Percentiles rank a stretch among this genome's conserved stretches.
These are phyloP conservation scores for Gymnothorax javanicus DNA, from an alignment of 2,797 vertebrate species.

Conservation along the genomic window DNA sequence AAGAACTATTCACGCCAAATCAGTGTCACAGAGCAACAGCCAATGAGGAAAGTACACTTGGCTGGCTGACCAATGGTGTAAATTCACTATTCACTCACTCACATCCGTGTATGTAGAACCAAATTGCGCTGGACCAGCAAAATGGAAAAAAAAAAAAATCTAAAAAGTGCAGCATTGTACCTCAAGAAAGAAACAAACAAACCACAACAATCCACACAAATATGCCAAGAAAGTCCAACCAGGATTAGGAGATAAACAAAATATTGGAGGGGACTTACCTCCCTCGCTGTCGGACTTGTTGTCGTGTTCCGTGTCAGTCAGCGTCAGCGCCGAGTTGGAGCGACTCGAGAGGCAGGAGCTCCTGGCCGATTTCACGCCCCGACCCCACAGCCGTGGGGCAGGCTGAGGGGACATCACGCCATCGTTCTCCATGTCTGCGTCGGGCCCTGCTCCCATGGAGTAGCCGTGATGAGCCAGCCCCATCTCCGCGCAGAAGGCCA, in stretches of 20 bases:
- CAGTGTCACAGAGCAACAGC: too few relatives aligned
- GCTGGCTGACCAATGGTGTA: too few relatives aligned
- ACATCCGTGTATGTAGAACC: too few relatives aligned
- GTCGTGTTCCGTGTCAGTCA: constrained; percentile 96
- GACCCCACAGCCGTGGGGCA: constrained; percentile 92
- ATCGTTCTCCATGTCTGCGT: constrained; percentile 85
- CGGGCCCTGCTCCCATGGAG: constrained; percentile 83
- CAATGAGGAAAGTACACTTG: too few relatives aligned
- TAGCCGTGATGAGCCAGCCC: constrained; percentile 93
- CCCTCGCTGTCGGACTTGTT: constrained; percentile 96
- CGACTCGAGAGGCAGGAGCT: constrained; percentile 94
- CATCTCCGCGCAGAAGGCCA: constrained; percentile 94
- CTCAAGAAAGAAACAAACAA: too few relatives aligned
- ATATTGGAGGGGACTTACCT: constrained; percentile 78
- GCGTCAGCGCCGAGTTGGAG: constrained; percentile 95
- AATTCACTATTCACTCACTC: too few relatives aligned
- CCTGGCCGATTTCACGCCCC: constrained; percentile 88
- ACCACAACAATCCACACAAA: constrained; percentile 18
- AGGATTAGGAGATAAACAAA: constrained; percentile 21
- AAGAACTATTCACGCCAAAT: too few relatives aligned
- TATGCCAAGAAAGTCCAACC: constrained; percentile 9
- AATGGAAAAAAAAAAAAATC: too few relatives aligned
- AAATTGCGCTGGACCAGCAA: too few relatives aligned
- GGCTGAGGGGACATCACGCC: constrained; percentile 92
- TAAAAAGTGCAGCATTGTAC: background rate